Conservation (phyloP, 2,113 vertebrate species). For the Pycnonotus jocosus region DNA sequence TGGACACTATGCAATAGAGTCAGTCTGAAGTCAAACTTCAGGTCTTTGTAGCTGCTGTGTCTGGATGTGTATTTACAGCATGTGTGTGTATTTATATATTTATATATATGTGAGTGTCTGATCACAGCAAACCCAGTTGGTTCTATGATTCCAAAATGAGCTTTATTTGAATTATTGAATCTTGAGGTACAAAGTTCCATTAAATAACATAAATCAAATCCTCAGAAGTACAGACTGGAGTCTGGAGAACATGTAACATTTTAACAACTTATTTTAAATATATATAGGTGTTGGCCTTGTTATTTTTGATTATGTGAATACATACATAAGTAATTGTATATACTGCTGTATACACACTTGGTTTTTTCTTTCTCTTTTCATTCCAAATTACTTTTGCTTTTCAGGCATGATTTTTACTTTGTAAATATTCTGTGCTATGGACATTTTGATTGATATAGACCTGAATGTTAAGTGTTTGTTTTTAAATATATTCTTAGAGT, state of each 20-base stretch:
- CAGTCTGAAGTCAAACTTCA: not conserved
- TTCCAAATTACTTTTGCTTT: not conserved
- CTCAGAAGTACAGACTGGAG: not conserved
- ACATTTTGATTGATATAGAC: not conserved
- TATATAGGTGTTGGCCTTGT: not conserved
- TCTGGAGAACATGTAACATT: fast-evolving
- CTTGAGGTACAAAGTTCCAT: not conserved
- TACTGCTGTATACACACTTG: not conserved
- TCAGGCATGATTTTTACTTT: not conserved
- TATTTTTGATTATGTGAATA: not conserved
- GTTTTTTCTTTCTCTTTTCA: not conserved
- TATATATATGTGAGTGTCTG: not conserved
- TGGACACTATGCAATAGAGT: not conserved
- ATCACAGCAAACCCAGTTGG: not conserved
- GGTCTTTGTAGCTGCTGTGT: not conserved
- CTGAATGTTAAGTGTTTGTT: not conserved
- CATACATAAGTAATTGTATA: not conserved
- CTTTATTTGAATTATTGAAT: not conserved
- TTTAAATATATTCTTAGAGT: not conserved
- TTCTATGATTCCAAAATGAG: not conserved
- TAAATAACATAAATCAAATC: not conserved
- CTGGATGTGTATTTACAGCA: fast-evolving
- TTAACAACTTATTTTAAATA: not conserved
- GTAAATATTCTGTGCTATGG: not conserved
- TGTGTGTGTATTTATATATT: not conserved